phyloP scores from a whole-genome alignment of 2,888 invertebrate genomes.

The Idaea biselata region DNA sequence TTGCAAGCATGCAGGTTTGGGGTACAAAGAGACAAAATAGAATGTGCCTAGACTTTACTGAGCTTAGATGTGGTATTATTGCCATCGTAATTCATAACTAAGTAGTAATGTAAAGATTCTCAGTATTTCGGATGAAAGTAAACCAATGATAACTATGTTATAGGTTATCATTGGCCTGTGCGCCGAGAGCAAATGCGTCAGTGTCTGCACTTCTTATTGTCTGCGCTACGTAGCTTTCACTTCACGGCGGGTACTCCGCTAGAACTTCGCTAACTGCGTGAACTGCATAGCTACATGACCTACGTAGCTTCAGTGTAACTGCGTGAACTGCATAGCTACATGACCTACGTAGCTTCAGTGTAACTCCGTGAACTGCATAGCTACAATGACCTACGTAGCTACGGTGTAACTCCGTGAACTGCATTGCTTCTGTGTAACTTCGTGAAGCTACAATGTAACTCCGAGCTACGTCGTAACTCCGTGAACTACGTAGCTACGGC shows the following conservation, averaged over 20 bases:
- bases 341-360: slow-evolving; percentile 62
- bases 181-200: slow-evolving; percentile 78
- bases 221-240: slow-evolving; percentile 80
- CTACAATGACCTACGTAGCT: slow-evolving; percentile 47
- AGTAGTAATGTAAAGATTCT: slow-evolving; percentile 51
- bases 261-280: slow-evolving; percentile 74
- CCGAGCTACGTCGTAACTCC: slow-evolving; percentile 72
- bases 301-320: slow-evolving; percentile 40
- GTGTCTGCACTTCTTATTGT: slow-evolving; percentile 80
- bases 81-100: slow-evolving; percentile 6
- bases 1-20: background rate
- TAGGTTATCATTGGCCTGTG: slow-evolving; percentile 82
- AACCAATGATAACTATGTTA: slow-evolving; percentile 81
- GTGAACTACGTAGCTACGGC: slow-evolving; percentile 61
- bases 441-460: slow-evolving; percentile 70
- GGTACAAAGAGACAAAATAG: background rate
- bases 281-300: slow-evolving; percentile 72
- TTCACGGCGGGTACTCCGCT: slow-evolving; percentile 74
- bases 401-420: slow-evolving; percentile 66
- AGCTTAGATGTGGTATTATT: background rate
- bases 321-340: slow-evolving; percentile 76
- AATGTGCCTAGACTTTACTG: no score
- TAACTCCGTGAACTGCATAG: slow-evolving; percentile 76
- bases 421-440: slow-evolving; percentile 69
- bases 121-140: slow-evolving; percentile 63